Percentiles rank a stretch among this genome's conserved stretches.
Evolutionary conservation across 2,888 invertebrate species (phyloP).

Genomic region (Drosophila maculinotata): DNA sequence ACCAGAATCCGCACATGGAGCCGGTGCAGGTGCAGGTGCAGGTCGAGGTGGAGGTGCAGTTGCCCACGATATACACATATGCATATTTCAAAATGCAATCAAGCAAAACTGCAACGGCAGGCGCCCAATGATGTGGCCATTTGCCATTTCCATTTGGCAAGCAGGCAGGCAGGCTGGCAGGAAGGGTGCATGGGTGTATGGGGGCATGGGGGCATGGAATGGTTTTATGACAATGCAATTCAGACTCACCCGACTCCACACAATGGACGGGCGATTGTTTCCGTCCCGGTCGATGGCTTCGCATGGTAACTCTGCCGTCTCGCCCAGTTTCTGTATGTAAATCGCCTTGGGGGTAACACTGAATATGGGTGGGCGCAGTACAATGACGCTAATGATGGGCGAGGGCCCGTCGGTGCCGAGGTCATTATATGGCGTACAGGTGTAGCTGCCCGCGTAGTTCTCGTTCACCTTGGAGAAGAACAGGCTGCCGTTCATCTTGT

Average conservation of each 20-base stretch:
- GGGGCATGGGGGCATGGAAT: background rate
- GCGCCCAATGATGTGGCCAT: constrained; percentile 17
- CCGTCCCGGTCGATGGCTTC: constrained; percentile 90
- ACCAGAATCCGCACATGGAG: constrained; percentile 7
- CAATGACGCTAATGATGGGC: constrained; percentile 92
- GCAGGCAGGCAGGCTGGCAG: background rate
- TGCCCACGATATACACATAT: constrained; percentile 30
- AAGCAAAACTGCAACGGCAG: constrained; percentile 44
- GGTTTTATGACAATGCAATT: constrained; percentile 26
- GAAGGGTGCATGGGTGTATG: too few species aligned
- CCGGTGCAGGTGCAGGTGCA: constrained; percentile 4
- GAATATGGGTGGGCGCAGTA: constrained; percentile 94
- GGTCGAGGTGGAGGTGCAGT: constrained; percentile 3
- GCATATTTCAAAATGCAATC: constrained; percentile 75
- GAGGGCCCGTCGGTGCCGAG: constrained; percentile 95
- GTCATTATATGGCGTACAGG: constrained; percentile 96
- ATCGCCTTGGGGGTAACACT: constrained; percentile 92
- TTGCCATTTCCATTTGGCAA: background rate
- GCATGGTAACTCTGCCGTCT: constrained; percentile 93
- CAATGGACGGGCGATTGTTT: constrained; percentile 88
- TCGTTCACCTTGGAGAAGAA: constrained; percentile 93
- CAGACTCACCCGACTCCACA: constrained; percentile 88
- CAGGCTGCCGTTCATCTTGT: constrained; percentile 93
- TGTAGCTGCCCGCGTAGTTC: constrained; percentile 94
- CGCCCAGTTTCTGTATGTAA: constrained; percentile 93